Evolutionary conservation across 2,113 vertebrate genomes (phyloP), one percentile per base, ranked within the genome.

Genomic region (Ptychochromis oligacanthus): DNA sequence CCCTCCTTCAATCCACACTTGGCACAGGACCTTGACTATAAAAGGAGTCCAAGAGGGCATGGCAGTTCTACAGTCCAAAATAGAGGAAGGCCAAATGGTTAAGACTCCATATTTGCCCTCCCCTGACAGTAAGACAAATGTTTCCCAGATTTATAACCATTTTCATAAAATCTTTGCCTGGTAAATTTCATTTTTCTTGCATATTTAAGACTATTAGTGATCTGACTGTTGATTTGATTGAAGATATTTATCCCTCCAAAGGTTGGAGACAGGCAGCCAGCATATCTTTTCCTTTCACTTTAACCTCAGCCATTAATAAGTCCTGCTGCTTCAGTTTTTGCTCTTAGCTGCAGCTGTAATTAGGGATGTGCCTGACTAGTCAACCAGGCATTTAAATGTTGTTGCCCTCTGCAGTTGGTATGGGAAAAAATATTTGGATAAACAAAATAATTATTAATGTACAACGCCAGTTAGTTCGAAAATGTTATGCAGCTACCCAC

Each of bases 381-480:
- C 22, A 12, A 40, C 5, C 15, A 1, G 64, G 17, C 64, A 46
- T 46, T 49, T 67, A 24, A 49, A 49, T 1, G 0, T 15, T 49
- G 40, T 40, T 49, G 64, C 64, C 24, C 4, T 46, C 43, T 4
- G 43, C 14, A 14, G 43, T 14, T 4, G 4, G 43, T 46, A 46
- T 14, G 43, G 13, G 1, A 26, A 67, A 67, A 10, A 49, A 1
- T 40, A 36, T 65, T 28, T 49, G 22, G 40, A 22, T 28, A 43
- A 70, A 1, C 46, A 0, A 12, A 24, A 1, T 0, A 18, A 67
- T 26, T 26, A 1, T 46, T 1, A 5, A 12, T 12, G 0, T 1
- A 49, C 0, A 70, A 22, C 24, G 28, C 40, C 40, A 49, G 64
- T 49, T 28, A 49, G 24, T 28, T 49, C 22, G 18, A 49, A 49